These are phyloP conservation scores for Lynx canadensis DNA, from an alignment of 2,113 vertebrate species.

Conservation along the genomic window DNA sequence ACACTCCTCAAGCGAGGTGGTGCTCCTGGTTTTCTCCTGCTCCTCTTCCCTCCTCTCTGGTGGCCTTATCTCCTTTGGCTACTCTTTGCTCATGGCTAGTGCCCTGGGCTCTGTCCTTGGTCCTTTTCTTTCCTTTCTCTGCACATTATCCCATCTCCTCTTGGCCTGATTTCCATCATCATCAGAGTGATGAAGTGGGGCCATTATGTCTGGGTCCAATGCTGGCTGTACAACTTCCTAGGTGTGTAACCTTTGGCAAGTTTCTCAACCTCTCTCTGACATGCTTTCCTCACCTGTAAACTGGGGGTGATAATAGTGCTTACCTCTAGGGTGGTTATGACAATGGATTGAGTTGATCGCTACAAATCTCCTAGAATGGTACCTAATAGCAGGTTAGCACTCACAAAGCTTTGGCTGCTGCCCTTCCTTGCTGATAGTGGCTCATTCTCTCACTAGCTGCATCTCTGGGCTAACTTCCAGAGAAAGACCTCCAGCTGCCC, in stretches of 20 bases:
- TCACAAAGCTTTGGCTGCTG: neutral
- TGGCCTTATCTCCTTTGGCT: neutral
- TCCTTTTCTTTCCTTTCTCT: neutral
- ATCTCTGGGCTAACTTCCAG: neutral
- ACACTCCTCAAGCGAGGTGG: rapidly evolving
- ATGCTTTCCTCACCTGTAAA: neutral
- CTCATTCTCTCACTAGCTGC: neutral
- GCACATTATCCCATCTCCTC: neutral
- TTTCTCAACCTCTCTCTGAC: neutral
- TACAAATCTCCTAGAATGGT: neutral
- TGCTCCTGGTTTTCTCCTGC: neutral
- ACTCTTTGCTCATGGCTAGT: neutral
- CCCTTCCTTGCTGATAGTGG: neutral
- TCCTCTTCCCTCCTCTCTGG: neutral
- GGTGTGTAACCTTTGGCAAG: slow-evolving; percentile 1
- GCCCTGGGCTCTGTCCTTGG: slow-evolving; percentile 49
- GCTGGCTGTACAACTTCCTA: neutral
- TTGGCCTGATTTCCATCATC: neutral
- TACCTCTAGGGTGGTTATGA: neutral
- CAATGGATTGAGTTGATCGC: neutral
- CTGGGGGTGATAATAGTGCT: neutral
- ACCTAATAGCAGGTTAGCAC: neutral
- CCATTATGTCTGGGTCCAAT: neutral
- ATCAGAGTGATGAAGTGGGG: neutral
- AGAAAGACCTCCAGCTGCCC: neutral